Percentiles rank a stretch among this genome's conserved stretches.
phyloP scores from a whole-genome alignment of 2,888 invertebrate species.

The Drosophila melanocephala region DNA sequence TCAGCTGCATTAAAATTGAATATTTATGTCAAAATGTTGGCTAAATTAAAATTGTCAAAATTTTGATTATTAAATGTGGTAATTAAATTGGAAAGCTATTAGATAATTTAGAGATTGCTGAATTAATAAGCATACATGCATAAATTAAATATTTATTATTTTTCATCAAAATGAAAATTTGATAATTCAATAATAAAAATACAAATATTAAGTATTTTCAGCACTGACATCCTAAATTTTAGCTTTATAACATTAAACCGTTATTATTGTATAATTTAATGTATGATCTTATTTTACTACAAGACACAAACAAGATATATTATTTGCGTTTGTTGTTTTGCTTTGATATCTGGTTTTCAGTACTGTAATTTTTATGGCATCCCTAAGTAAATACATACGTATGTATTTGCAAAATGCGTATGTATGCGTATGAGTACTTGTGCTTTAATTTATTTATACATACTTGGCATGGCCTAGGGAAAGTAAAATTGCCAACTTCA shows the following conservation, averaged over 20 bases:
- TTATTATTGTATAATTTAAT: background rate
- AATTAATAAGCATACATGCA: background rate
- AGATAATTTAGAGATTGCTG: background rate
- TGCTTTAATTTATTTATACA: constrained; percentile 77
- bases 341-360: background rate
- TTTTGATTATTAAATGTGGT: background rate
- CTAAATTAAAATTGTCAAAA: background rate
- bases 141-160: background rate
- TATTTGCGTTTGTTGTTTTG: background rate
- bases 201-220: background rate
- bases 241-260: background rate
- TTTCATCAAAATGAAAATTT: too few species aligned
- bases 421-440: constrained; percentile 20
- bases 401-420: background rate
- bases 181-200: too few species aligned
- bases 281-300: background rate
- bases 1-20: background rate
- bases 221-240: background rate
- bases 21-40: background rate
- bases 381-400: constrained; percentile 10
- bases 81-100: background rate
- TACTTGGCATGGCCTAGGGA: constrained; percentile 43
- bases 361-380: constrained; percentile 16
- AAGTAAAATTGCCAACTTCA: constrained; percentile 63
- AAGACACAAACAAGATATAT: background rate